A percentile compares a stretch with the other conserved stretches of the same genome.
These are phyloP conservation scores for Tachyglossus aculeatus DNA, from an alignment of 2,797 vertebrate species.

Conservation along the genomic window DNA sequence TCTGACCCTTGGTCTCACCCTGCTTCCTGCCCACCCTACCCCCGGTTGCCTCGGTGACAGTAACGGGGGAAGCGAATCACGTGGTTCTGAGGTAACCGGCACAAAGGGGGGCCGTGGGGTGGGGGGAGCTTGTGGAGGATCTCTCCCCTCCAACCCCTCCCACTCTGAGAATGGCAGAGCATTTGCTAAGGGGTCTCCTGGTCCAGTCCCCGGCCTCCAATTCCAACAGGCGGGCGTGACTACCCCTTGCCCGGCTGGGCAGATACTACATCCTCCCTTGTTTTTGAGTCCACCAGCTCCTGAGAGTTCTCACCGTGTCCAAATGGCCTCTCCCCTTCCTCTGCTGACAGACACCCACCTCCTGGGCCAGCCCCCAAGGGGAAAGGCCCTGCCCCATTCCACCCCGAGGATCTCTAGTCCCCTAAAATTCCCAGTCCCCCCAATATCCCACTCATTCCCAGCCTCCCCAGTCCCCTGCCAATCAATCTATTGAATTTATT, in stretches of 20 bases:
- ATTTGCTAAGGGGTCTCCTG: too few relatives aligned
- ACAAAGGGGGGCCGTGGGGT: conserved; percentile 12
- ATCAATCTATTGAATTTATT: too few relatives aligned
- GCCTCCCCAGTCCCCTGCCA: too few relatives aligned
- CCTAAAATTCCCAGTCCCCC: accelerated
- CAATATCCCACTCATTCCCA: not conserved
- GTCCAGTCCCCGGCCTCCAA: too few relatives aligned
- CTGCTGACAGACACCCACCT: too few relatives aligned
- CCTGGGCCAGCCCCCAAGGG: too few relatives aligned
- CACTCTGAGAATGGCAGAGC: not conserved
- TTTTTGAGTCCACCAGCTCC: too few relatives aligned
- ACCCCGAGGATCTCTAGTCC: not conserved
- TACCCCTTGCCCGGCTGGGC: too few relatives aligned
- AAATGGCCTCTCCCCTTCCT: too few relatives aligned
- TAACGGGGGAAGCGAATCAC: conserved; percentile 51
- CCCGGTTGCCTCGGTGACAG: conserved; percentile 80
- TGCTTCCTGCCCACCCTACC: conserved; percentile 54
- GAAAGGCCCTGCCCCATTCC: not conserved
- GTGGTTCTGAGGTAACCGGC: conserved; percentile 40
- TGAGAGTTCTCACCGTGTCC: too few relatives aligned
- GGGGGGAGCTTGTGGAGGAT: not conserved
- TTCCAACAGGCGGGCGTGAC: too few relatives aligned
- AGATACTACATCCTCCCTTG: too few relatives aligned
- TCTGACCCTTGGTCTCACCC: not conserved
- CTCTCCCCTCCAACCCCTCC: not conserved